Conservation (phyloP, 1,140 invertebrate genomes). For the Ooceraea biroi region DNA sequence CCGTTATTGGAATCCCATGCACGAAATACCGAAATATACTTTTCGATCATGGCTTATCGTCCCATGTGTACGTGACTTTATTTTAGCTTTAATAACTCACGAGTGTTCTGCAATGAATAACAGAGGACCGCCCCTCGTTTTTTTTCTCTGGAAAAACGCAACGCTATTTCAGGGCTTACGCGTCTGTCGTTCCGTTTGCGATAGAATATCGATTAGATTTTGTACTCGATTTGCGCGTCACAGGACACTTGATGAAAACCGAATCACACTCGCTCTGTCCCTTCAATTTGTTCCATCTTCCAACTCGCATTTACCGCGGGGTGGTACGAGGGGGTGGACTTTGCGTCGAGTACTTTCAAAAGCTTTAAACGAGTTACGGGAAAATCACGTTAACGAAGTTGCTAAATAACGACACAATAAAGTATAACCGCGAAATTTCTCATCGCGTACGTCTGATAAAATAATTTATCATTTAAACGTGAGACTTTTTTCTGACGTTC, state of each 20-base stretch:
- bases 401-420: conserved; percentile 18
- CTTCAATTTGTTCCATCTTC: conserved; percentile 37
- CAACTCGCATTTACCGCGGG: neutral
- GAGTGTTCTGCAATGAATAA: conserved; percentile 43
- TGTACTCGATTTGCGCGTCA: conserved; percentile 70
- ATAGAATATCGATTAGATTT: conserved; percentile 77
- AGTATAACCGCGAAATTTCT: conserved; percentile 2
- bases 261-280: conserved; percentile 45
- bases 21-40: conserved; percentile 49
- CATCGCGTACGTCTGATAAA: neutral
- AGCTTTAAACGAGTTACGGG: conserved; percentile 35
- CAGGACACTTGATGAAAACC: conserved; percentile 67
- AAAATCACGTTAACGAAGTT: conserved; percentile 72
- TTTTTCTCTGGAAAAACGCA: conserved; percentile 22
- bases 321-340: conserved; percentile 43
- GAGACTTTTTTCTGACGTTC: neutral
- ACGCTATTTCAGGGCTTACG: conserved; percentile 60
- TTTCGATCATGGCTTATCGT: conserved; percentile 37
- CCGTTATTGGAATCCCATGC: conserved; percentile 56
- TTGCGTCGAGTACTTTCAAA: conserved; percentile 59
- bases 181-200: conserved; percentile 67
- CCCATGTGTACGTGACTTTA: conserved; percentile 34
- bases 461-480: neutral
- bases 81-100: conserved; percentile 50
- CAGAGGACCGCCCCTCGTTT: conserved; percentile 27